phyloP scores from a whole-genome alignment of 2,888 invertebrate genomes.

The Coenonympha glycerion region DNA sequence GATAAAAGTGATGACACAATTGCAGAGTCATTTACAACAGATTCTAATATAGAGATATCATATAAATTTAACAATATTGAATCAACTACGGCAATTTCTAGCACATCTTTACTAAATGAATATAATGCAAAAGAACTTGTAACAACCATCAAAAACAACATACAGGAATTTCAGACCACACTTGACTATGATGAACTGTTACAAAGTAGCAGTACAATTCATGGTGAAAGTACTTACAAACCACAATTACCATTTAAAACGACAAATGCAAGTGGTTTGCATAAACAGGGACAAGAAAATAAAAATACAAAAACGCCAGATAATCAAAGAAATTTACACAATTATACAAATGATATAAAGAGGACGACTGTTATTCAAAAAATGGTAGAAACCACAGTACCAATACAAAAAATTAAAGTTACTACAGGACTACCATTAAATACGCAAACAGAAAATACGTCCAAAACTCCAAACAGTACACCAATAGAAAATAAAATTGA shows the following conservation, averaged over 20 bases:
- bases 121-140: constrained; percentile 13
- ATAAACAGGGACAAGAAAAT: constrained; percentile 46
- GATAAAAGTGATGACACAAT: neutral
- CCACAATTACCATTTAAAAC: constrained; percentile 37
- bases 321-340: constrained; percentile 61
- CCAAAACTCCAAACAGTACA: neutral
- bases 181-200: constrained; percentile 48
- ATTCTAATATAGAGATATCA: constrained; percentile 26
- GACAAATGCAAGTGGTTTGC: constrained; percentile 36
- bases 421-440: neutral
- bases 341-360: constrained; percentile 39
- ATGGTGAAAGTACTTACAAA: constrained; percentile 55
- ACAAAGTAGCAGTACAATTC: constrained; percentile 57
- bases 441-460: neutral
- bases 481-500: neutral
- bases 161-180: constrained; percentile 34
- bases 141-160: constrained; percentile 15
- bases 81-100: neutral
- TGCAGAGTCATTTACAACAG: neutral
- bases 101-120: neutral
- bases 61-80: neutral
- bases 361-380: constrained; percentile 10
- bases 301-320: constrained; percentile 65
- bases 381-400: constrained; percentile 4
- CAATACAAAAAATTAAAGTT: neutral